Conservation (phyloP, 2,888 invertebrate genomes). For the Terebella lapidaria region DNA sequence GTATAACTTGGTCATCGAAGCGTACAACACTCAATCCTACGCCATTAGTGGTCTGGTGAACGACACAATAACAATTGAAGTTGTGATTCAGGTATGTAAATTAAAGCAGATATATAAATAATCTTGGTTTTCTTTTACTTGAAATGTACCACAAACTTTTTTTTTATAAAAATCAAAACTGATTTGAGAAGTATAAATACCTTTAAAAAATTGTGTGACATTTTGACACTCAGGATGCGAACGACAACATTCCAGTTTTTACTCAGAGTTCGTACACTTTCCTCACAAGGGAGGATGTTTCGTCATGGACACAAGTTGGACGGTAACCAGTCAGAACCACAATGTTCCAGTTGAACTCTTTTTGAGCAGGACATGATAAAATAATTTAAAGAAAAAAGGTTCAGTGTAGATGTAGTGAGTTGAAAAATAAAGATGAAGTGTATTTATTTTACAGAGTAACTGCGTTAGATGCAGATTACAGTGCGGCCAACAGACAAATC, state of each 20-base stretch:
- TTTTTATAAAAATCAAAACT: too few relatives aligned
- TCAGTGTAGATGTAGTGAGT: too few relatives aligned
- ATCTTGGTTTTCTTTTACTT: too few relatives aligned
- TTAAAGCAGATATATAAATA: too few relatives aligned
- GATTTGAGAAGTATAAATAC: too few relatives aligned
- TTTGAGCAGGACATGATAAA: too few relatives aligned
- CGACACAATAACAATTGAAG: background rate
- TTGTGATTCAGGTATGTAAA: background rate
- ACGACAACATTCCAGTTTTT: slow-evolving; percentile 17
- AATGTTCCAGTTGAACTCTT: too few relatives aligned
- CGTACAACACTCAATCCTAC: background rate
- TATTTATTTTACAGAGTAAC: slow-evolving; percentile 11
- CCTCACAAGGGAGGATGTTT: slow-evolving; percentile 5
- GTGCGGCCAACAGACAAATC: slow-evolving; percentile 1
- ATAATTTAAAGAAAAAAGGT: too few relatives aligned
- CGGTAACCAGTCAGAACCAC: too few relatives aligned
- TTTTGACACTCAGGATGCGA: slow-evolving; percentile 11
- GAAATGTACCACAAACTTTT: too few relatives aligned
- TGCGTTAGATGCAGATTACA: slow-evolving; percentile 6
- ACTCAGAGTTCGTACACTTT: slow-evolving; percentile 7
- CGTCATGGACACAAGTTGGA: slow-evolving; percentile 9
- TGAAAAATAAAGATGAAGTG: too few relatives aligned
- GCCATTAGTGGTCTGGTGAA: background rate
- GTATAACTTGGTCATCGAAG: background rate
- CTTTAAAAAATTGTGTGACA: too few relatives aligned